A percentile compares a stretch with the other conserved stretches of the same genome.
Conservation (phyloP, 2,888 invertebrate genomes). For the Automeris io region DNA sequence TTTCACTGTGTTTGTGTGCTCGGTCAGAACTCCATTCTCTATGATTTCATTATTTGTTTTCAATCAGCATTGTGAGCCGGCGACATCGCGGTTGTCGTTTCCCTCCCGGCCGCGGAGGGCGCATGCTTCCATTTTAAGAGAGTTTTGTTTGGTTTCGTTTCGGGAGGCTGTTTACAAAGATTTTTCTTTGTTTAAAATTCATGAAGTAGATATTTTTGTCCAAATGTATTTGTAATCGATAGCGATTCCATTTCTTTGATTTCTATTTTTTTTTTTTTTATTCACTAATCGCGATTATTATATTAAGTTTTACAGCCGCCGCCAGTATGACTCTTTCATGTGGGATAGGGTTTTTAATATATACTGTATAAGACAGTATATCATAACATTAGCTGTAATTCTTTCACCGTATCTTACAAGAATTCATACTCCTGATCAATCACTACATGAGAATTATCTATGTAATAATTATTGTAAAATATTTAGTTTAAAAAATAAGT, state of each 20-base stretch:
- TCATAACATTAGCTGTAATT: no score
- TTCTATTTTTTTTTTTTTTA: slow-evolving; percentile 4
- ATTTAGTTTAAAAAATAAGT: no score
- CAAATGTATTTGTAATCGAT: slow-evolving; percentile 12
- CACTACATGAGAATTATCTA: no score
- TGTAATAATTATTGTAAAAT: no score
- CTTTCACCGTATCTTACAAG: no score
- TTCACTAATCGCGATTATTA: no score
- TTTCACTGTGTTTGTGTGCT: slow-evolving; percentile 65
- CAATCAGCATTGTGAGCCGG: slow-evolving; percentile 73
- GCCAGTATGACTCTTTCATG: no score
- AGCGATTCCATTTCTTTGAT: background rate
- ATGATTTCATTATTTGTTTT: slow-evolving; percentile 77
- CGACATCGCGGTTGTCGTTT: slow-evolving; percentile 19
- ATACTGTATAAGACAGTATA: no score
- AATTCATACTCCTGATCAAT: no score
- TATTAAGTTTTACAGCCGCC: no score
- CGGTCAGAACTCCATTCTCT: slow-evolving; percentile 51
- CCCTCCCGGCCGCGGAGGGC: slow-evolving; percentile 15
- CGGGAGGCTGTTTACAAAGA: slow-evolving; percentile 63
- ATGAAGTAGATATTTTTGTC: slow-evolving; percentile 15
- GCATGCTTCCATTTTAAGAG: slow-evolving; percentile 42
- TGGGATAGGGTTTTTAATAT: no score
- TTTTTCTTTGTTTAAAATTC: slow-evolving; percentile 38
- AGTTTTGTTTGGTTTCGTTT: slow-evolving; percentile 74